A percentile compares a stretch with the other conserved stretches of the same genome.
These are phyloP conservation scores for Paguma larvata DNA, from an alignment of 2,797 vertebrate genomes.

Conservation along the genomic window DNA sequence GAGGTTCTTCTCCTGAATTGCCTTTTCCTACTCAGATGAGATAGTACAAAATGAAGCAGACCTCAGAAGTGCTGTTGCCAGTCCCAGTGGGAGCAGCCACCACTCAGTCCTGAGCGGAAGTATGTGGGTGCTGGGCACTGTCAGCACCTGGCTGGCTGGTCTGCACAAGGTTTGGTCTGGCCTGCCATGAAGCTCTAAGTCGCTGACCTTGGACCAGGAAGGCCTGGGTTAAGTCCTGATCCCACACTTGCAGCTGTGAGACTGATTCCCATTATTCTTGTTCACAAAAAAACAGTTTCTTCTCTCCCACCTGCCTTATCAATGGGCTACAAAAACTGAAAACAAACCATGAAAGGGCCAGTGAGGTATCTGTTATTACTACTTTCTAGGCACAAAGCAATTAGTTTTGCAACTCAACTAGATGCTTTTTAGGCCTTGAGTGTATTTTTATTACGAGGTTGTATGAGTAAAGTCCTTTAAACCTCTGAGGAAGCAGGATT, in stretches of 20 bases:
- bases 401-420: background rate
- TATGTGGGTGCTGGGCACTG: background rate
- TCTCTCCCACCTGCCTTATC: background rate
- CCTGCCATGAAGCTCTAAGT: background rate
- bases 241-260: background rate
- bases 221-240: background rate
- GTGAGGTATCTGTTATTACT: background rate
- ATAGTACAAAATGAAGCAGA: constrained; percentile 83
- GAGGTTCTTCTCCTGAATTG: constrained; percentile 91
- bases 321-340: background rate
- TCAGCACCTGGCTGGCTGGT: background rate
- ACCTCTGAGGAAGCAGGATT: background rate
- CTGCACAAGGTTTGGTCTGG: background rate
- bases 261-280: background rate
- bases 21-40: constrained; percentile 91
- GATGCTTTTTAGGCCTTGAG: background rate
- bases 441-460: background rate
- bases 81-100: constrained; percentile 33
- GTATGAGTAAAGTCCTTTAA: background rate
- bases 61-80: constrained; percentile 53
- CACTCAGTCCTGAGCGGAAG: background rate
- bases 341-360: background rate
- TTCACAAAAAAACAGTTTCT: background rate
- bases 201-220: background rate
- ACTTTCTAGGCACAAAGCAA: background rate